Conservation (phyloP, 2,113 vertebrate genomes). For the Melanerpes formicivorus region DNA sequence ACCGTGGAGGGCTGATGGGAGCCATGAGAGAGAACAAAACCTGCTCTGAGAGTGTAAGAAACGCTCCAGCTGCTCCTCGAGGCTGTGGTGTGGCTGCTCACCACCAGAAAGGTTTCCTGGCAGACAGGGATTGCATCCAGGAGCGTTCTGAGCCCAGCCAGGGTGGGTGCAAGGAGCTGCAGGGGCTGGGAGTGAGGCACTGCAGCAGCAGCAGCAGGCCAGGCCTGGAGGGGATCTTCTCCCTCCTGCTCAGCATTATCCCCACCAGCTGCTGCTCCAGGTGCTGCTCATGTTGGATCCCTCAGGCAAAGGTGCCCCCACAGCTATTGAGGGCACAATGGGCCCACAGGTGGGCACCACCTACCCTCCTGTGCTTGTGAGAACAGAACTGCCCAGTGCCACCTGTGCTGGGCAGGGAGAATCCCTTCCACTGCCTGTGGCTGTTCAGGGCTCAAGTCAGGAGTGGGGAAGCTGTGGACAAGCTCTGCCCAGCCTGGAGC, state of each 20-base stretch:
- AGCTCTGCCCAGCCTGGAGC: neutral
- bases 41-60: neutral
- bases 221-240: neutral
- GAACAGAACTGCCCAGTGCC: too few species aligned
- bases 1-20: accelerated
- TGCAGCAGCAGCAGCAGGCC: accelerated
- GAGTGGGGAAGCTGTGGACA: neutral
- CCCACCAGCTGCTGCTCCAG: neutral
- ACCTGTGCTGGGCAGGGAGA: neutral
- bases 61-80: neutral
- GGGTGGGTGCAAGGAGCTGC: neutral
- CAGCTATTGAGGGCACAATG: accelerated
- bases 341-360: neutral
- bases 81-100: neutral
- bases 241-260: accelerated
- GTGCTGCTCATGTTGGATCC: accelerated
- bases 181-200: neutral
- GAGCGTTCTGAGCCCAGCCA: neutral
- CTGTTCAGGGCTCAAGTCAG: neutral
- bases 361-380: neutral
- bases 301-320: accelerated
- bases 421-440: neutral
- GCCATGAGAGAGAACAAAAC: neutral
- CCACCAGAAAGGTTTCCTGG: neutral
- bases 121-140: neutral